phyloP scores from a whole-genome alignment of 2,888 invertebrate species.

The Drosophila neonasuta region DNA sequence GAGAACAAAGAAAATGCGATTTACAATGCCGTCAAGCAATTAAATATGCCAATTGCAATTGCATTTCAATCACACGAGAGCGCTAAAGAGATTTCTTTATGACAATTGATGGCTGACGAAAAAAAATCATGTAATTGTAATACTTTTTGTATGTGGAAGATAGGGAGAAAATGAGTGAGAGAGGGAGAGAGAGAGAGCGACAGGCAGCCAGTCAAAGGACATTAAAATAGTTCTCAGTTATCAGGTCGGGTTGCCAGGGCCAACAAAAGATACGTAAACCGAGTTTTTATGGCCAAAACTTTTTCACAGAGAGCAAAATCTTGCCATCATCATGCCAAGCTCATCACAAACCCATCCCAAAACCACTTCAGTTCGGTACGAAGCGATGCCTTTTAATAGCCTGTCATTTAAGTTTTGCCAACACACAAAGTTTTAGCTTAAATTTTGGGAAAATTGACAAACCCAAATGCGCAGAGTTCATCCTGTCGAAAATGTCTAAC shows the following conservation, averaged over 20 bases:
- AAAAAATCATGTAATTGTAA: too few relatives aligned
- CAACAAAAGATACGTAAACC: conserved; percentile 7
- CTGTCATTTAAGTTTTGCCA: conserved; percentile 26
- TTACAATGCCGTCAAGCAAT: conserved; percentile 11
- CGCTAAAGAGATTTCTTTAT: neutral
- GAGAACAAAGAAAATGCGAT: neutral
- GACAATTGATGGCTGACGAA: conserved; percentile 15
- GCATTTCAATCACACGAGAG: neutral
- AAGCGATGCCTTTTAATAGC: conserved; percentile 32
- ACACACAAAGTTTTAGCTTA: conserved; percentile 23
- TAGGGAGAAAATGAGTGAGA: neutral
- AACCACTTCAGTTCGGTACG: conserved; percentile 12
- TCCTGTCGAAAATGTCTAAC: neutral
- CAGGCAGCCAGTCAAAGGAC: neutral
- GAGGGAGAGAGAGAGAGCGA: neutral
- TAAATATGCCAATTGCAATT: conserved; percentile 12
- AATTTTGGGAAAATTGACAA: conserved; percentile 17
- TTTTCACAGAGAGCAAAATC: conserved; percentile 26
- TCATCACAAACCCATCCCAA: neutral
- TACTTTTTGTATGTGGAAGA: too few relatives aligned
- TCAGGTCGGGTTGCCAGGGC: conserved; percentile 12
- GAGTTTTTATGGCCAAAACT: conserved; percentile 39
- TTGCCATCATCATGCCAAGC: neutral
- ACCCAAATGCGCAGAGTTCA: neutral
- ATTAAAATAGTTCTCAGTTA: conserved; percentile 28